A percentile compares a stretch with the other conserved stretches of the same genome.
phyloP scores from a whole-genome alignment of 2,797 vertebrate species.

The Chlorospingus flavigularis region DNA sequence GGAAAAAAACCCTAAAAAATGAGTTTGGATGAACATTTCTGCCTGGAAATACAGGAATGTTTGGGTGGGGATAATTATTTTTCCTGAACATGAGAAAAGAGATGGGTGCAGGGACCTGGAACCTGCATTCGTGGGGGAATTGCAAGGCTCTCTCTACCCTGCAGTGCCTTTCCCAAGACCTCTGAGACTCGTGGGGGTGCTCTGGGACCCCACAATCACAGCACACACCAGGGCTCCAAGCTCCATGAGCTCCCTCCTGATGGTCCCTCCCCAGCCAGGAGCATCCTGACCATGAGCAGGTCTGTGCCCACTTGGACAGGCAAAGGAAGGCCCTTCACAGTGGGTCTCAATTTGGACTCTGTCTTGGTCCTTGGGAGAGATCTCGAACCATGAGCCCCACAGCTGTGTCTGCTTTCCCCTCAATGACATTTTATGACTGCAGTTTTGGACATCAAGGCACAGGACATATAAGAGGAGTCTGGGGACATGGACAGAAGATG shows the following conservation, averaged over 20 bases:
- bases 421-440: neutral
- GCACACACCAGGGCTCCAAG: neutral
- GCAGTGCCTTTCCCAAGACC: neutral
- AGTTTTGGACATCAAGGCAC: neutral
- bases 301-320: neutral
- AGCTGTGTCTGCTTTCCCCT: neutral
- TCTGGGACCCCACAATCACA: neutral
- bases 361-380: neutral
- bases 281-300: neutral
- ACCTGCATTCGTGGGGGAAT: fast-evolving
- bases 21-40: neutral
- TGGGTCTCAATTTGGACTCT: fast-evolving
- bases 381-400: fast-evolving
- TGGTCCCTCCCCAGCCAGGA: neutral
- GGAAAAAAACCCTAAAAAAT: fast-evolving
- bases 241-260: neutral
- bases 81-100: neutral
- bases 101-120: neutral
- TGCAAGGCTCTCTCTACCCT: neutral
- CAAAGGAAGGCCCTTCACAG: neutral
- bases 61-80: neutral
- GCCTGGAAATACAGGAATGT: neutral
- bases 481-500: neutral
- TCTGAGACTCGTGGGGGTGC: neutral
- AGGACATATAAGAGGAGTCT: too few relatives aligned